Percentiles rank a stretch among this genome's conserved stretches.
Evolutionary conservation across 2,888 invertebrate genomes (phyloP).

Genomic region (Glaucopsyche alexis): DNA sequence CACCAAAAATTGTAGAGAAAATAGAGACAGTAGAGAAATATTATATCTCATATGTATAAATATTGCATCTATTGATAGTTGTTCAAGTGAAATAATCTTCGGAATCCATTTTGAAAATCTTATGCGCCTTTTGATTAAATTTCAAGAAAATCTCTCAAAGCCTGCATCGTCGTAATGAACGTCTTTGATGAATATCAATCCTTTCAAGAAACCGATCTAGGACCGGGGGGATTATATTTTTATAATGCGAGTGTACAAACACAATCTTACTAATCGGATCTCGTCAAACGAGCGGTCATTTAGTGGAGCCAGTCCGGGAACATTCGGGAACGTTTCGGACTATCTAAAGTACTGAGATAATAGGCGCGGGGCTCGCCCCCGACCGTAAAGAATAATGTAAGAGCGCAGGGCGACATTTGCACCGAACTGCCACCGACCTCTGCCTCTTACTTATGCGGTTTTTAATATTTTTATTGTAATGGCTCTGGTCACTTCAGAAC

Average conservation of each 20-base stretch:
- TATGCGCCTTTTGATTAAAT: constrained; percentile 59
- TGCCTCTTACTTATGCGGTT: constrained; percentile 79
- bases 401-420: constrained; percentile 79
- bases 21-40: background rate
- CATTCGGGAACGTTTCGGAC: constrained; percentile 59
- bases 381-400: constrained; percentile 70
- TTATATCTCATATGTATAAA: background rate
- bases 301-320: constrained; percentile 64
- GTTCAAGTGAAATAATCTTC: constrained; percentile 65
- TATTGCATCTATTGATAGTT: constrained; percentile 42
- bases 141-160: constrained; percentile 64
- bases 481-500: constrained; percentile 53
- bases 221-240: constrained; percentile 69
- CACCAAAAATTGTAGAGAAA: background rate
- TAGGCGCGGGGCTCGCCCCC: constrained; percentile 62
- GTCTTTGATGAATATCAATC: constrained; percentile 67
- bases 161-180: constrained; percentile 55
- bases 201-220: constrained; percentile 56
- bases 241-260: constrained; percentile 70
- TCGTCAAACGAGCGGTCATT: constrained; percentile 75
- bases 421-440: constrained; percentile 78
- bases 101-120: constrained; percentile 59
- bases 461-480: constrained; percentile 85
- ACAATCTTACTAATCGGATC: constrained; percentile 79
- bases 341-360: constrained; percentile 80